phyloP scores from a whole-genome alignment of 2,888 invertebrate species.

The Eurytoma californica region DNA sequence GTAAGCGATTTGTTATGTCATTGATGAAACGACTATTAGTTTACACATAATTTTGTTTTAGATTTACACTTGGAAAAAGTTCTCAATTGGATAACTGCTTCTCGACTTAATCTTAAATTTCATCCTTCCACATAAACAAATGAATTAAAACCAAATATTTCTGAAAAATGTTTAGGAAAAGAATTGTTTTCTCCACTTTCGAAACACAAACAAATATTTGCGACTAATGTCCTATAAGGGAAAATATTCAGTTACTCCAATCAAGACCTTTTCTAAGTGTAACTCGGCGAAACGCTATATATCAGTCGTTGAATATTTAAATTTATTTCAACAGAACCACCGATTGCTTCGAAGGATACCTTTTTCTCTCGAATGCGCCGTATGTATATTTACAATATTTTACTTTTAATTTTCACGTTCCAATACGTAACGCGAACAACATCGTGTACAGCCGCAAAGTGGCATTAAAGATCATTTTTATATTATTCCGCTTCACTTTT shows the following conservation, averaged over 20 bases:
- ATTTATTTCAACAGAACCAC: constrained; percentile 40
- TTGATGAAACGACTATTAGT: constrained; percentile 47
- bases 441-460: constrained; percentile 45
- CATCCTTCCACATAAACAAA: too few relatives aligned
- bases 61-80: constrained; percentile 43
- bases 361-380: constrained; percentile 35
- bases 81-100: constrained; percentile 31
- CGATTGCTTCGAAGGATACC: constrained; percentile 42
- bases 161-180: too few relatives aligned
- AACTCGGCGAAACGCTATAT: constrained; percentile 33
- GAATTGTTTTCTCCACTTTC: too few relatives aligned
- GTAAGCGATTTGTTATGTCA: constrained; percentile 41
- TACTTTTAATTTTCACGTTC: constrained; percentile 42
- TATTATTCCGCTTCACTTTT: neutral
- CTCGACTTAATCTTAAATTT: neutral
- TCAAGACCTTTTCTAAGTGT: constrained; percentile 34
- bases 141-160: too few relatives aligned
- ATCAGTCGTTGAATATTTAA: constrained; percentile 49
- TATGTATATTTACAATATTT: constrained; percentile 51
- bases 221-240: too few relatives aligned
- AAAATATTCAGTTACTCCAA: constrained; percentile 28
- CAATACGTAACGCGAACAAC: constrained; percentile 49
- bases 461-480: constrained; percentile 17
- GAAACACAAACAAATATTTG: too few relatives aligned
- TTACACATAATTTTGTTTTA: constrained; percentile 48